Evolutionary conservation across 30 jellyfish, hydroid and myxozoan species (phyloP).

Genomic region (Hydractinia echinata): DNA sequence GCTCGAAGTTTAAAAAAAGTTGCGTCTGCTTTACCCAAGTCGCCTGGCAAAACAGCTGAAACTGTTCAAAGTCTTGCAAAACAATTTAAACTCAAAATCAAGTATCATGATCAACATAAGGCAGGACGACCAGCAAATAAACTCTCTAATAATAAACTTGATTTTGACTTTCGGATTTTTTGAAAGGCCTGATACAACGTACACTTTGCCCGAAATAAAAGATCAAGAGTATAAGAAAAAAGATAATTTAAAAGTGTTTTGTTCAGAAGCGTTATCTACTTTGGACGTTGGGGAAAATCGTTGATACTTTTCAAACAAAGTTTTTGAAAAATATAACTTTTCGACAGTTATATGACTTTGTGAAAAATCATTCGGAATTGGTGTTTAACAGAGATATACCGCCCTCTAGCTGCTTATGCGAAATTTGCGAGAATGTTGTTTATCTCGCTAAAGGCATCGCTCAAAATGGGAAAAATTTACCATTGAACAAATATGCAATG

Average conservation of each 20-base stretch:
- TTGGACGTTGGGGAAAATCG: conserved; percentile 37
- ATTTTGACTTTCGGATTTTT: conserved; percentile 16
- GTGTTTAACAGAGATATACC: conserved; percentile 34
- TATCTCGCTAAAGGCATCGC: conserved; percentile 28
- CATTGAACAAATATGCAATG: neutral
- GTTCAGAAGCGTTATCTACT: conserved; percentile 30
- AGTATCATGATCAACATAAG: neutral
- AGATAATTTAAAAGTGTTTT: conserved; percentile 4
- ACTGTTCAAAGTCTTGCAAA: conserved; percentile 16
- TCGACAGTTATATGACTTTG: neutral
- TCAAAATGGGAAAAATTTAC: neutral
- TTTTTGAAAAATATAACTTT: neutral
- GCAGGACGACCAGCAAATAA: conserved; percentile 15
- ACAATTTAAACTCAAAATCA: conserved; percentile 6
- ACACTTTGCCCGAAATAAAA: neutral
- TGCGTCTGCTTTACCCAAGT: conserved; percentile 25
- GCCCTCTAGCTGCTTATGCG: conserved; percentile 33
- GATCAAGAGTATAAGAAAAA: conserved; percentile 15
- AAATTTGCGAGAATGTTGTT: conserved; percentile 40
- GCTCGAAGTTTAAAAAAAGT: conserved; percentile 19
- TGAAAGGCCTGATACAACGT: conserved; percentile 5
- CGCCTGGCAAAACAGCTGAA: conserved; percentile 30
- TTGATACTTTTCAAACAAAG: neutral
- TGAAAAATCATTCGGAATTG: neutral
- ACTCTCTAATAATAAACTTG: conserved; percentile 20